A percentile compares a stretch with the other conserved stretches of the same genome.
phyloP scores from a whole-genome alignment of 2,888 invertebrate genomes.

The Tubulanus polymorphus region DNA sequence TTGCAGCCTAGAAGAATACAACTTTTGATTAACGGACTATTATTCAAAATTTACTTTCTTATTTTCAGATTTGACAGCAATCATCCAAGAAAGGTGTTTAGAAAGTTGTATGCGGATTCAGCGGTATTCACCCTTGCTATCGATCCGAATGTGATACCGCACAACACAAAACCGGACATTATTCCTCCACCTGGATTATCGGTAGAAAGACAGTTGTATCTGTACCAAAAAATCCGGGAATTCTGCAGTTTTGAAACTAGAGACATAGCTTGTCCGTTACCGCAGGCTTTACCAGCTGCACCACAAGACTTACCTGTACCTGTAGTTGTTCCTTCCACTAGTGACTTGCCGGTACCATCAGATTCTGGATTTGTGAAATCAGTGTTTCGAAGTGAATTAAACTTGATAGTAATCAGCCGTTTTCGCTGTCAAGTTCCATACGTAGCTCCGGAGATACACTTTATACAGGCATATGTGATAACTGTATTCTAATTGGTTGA shows the following conservation, averaged over 20 bases:
- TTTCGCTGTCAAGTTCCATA: no score
- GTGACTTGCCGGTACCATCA: no score
- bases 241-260: not conserved
- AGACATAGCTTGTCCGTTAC: not conserved
- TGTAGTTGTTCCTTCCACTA: no score
- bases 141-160: not conserved
- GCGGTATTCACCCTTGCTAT: not conserved
- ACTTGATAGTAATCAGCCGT: no score
- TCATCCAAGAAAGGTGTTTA: not conserved
- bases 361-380: no score
- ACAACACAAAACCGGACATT: not conserved
- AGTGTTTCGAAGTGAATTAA: no score
- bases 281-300: no score
- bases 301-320: no score
- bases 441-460: no score
- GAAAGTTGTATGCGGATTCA: not conserved
- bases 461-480: no score
- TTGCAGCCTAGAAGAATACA: no score
- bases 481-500: no score
- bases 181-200: not conserved
- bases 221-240: not conserved
- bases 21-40: not conserved
- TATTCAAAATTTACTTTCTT: not conserved
- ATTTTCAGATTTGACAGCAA: not conserved
- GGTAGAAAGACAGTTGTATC: not conserved